Conservation (phyloP, 2,113 vertebrate species). For the Cyrtonyx montezumae region DNA sequence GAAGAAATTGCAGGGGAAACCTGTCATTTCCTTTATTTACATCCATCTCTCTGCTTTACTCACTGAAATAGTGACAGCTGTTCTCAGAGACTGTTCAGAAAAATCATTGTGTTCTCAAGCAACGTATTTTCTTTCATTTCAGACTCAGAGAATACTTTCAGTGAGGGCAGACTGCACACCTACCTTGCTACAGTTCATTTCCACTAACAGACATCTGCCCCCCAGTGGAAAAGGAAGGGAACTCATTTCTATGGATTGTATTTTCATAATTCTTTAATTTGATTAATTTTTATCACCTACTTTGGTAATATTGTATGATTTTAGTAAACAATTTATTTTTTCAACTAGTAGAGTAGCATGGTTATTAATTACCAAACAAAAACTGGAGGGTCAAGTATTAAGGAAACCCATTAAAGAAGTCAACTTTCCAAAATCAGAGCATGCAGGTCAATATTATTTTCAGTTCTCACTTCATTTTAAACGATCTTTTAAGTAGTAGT, state of each 20-base stretch:
- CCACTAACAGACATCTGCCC: constrained; percentile 42
- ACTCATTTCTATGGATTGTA: neutral
- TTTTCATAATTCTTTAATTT: too few relatives aligned
- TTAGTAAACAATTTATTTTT: neutral
- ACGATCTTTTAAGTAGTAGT: neutral
- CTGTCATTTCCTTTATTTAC: neutral
- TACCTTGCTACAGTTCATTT: neutral
- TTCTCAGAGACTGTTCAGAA: neutral
- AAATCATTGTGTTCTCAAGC: neutral
- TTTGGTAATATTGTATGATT: neutral
- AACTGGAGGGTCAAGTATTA: neutral
- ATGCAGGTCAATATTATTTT: neutral
- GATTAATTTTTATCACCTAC: too few relatives aligned
- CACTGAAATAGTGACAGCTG: neutral
- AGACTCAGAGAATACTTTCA: neutral
- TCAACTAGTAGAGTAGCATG: neutral
- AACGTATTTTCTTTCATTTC: neutral
- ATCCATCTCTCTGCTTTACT: neutral
- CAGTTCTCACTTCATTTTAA: neutral
- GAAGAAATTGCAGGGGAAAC: neutral
- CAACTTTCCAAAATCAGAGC: neutral
- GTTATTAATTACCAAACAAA: neutral
- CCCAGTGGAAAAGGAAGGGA: constrained; percentile 64
- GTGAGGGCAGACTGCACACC: neutral
- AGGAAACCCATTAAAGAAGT: neutral